phyloP scores from a whole-genome alignment of 2,888 invertebrate genomes.

The Ariolimax columbianus region DNA sequence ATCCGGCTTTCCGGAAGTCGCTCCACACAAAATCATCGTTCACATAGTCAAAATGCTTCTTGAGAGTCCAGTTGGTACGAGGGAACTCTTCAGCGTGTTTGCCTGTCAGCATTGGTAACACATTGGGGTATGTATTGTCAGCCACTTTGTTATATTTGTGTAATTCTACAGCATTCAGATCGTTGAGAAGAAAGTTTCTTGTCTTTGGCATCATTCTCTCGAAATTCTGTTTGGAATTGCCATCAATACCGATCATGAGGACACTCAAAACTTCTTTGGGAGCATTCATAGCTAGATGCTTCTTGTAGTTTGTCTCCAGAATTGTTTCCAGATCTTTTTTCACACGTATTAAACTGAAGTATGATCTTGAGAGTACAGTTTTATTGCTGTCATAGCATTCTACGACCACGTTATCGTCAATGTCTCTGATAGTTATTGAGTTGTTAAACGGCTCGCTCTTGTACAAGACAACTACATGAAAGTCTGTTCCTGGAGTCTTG shows the following conservation, averaged over 20 bases:
- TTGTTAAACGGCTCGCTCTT: constrained; percentile 8
- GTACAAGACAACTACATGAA: neutral
- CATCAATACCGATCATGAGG: constrained; percentile 33
- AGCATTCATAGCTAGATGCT: constrained; percentile 1
- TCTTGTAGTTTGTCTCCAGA: neutral
- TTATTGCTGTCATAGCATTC: constrained; percentile 26
- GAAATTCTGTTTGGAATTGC: constrained; percentile 37
- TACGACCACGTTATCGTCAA: constrained; percentile 27
- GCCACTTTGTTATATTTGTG: constrained; percentile 34
- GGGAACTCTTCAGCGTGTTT: neutral
- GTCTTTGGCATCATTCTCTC: constrained; percentile 40
- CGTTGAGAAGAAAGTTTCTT: constrained; percentile 19
- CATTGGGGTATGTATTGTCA: constrained; percentile 24
- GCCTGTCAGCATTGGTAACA: constrained; percentile 10
- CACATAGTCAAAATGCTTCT: neutral
- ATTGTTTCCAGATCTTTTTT: constrained; percentile 18
- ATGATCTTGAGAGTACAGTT: neutral
- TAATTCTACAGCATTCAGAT: constrained; percentile 28
- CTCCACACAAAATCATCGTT: constrained; percentile 44
- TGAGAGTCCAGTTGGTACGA: neutral
- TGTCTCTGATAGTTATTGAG: neutral
- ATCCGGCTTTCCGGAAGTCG: constrained; percentile 23
- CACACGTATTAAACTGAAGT: constrained; percentile 16
- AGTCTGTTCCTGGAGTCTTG: neutral
- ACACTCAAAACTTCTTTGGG: constrained; percentile 35